Percentiles rank a stretch among this genome's conserved stretches.
Conservation (phyloP, 2,888 invertebrate genomes). For the Macropis europaea region DNA sequence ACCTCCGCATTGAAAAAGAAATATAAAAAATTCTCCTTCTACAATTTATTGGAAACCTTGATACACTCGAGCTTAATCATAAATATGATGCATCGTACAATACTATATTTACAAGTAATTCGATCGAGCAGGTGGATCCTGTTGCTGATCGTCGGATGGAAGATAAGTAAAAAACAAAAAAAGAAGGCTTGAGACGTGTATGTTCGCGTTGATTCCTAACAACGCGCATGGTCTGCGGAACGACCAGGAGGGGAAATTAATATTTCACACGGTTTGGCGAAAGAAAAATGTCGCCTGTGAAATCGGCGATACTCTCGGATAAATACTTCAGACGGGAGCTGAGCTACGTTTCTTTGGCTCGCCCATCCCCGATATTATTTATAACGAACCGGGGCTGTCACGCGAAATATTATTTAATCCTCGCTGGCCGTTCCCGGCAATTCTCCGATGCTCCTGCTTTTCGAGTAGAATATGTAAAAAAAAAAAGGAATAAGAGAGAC, state of each 20-base stretch:
- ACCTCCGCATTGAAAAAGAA: background rate
- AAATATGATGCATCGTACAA: constrained; percentile 70
- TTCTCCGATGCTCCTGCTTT: constrained; percentile 23
- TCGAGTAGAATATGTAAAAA: constrained; percentile 5
- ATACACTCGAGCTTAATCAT: constrained; percentile 72
- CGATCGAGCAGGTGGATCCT: constrained; percentile 57
- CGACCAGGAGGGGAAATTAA: constrained; percentile 79
- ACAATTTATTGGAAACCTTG: constrained; percentile 75
- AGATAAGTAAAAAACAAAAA: background rate
- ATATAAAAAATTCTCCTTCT: constrained; percentile 36
- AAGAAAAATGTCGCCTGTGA: constrained; percentile 28
- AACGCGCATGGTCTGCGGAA: constrained; percentile 47
- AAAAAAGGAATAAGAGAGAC: constrained; percentile 13
- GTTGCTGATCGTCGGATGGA: constrained; percentile 32
- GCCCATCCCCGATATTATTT: constrained; percentile 5
- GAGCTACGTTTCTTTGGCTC: constrained; percentile 56
- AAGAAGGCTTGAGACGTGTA: background rate
- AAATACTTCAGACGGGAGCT: constrained; percentile 56
- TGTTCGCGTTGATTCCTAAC: background rate
- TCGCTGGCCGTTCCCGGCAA: constrained; percentile 73
- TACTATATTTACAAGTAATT: constrained; percentile 75
- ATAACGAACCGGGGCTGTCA: constrained; percentile 33
- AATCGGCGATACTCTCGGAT: constrained; percentile 40
- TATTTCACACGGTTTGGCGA: constrained; percentile 66
- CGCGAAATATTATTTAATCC: constrained; percentile 78